Base-by-base conservation (phyloP, 2,113 vertebrate species). In the Aegithalos caudatus region DNA sequence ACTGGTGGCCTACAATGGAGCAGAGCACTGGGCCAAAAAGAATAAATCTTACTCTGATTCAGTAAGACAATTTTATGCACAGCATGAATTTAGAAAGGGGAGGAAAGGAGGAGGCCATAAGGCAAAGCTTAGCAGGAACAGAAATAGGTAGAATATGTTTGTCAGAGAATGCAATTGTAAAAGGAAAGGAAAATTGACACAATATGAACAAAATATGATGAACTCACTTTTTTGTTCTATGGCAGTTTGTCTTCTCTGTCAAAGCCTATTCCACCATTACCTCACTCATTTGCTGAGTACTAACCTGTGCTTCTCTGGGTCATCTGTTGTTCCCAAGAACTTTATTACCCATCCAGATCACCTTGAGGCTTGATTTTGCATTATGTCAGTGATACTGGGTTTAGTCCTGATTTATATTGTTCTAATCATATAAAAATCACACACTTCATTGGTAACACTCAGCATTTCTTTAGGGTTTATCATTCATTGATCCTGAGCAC, bases 21-120 rank as follows among this genome's bases (percentile, higher is more conserved):
- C 81, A 80, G 57, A 96, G 54, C 18, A 48, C 11, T 48, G 54
- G 80, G 92, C 83, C 93, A 96, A 81, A 62, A 76, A 72, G 50
- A 96, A 82, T 95, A 91, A 90, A 89, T 86, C 78, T 94, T 84
- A 42, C 44, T 89, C 29, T 83, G 78, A 87, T 62, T 61, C 57
- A 81, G 15, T 38, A 64, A 96, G 76, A 71, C 96, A 89, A 91
- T 92, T 97, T 93, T 90, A 71, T 3, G 65, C 37, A 67, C 81
- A 94, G 83, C 85, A 67, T 93, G 89, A 96, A 64, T 95, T 96
- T 81, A 82, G 69, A 81, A 70, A 82, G 33, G 33, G 67, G 89
- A 88, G 54, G 86, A 93, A 92, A 37, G 62, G 56, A 86, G 89
- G 40, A 84, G 83, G 20, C 47, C 14, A 1, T 86, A 72, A 89